Evolutionary conservation across 2,113 vertebrate genomes (phyloP).

Genomic region (Lipophrys pholis): DNA sequence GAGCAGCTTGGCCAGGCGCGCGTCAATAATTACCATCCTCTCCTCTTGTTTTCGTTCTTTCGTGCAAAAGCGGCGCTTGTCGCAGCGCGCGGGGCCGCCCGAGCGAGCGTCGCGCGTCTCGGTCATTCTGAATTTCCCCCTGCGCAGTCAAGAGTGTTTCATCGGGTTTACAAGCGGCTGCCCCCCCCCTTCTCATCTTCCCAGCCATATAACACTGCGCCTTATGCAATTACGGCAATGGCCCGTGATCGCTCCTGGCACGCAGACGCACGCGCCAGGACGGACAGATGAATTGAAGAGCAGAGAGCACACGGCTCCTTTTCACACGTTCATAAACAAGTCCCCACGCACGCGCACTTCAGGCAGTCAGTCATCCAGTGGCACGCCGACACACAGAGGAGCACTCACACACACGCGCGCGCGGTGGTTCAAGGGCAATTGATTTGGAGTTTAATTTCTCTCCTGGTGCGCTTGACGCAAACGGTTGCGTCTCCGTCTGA

Average conservation of each 20-base stretch:
- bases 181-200: constrained; percentile 3
- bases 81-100: too few species aligned
- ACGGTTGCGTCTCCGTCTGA: constrained; percentile 74
- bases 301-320: background rate
- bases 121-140: constrained; percentile 51
- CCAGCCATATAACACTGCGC: constrained; percentile 2
- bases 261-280: background rate
- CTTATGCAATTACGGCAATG: constrained; percentile 54
- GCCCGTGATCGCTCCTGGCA: constrained; percentile 61
- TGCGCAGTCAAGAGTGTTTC: constrained; percentile 49
- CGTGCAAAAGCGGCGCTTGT: constrained; percentile 18
- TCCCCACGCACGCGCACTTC: background rate
- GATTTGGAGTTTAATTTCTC: constrained; percentile 83
- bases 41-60: constrained; percentile 27
- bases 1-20: constrained; percentile 48
- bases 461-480: constrained; percentile 67
- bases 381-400: background rate
- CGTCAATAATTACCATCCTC: constrained; percentile 70
- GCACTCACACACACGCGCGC: constrained; percentile 8
- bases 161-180: constrained; percentile 35
- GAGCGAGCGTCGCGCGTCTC: constrained; percentile 17
- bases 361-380: constrained; percentile 22
- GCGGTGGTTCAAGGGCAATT: constrained; percentile 73
- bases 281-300: too few species aligned
- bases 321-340: constrained; percentile 42